Conservation (phyloP, 2,797 vertebrate genomes). For the Syngnathus acus region DNA sequence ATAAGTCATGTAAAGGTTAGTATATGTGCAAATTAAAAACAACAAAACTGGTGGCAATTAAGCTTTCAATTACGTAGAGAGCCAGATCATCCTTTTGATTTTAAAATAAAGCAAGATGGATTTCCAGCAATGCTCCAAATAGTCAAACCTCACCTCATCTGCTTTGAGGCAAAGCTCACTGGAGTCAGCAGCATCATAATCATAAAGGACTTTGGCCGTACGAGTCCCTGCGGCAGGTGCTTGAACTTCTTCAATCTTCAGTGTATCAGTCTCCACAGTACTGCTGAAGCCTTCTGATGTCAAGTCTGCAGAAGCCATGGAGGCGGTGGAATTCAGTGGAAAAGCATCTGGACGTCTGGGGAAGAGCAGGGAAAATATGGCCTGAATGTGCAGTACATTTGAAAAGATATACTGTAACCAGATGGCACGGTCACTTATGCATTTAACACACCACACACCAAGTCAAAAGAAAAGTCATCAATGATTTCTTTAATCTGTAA, state of each 20-base stretch:
- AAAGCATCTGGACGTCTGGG: constrained; percentile 81
- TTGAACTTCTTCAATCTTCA: constrained; percentile 81
- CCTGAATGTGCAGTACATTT: background rate
- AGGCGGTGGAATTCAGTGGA: constrained; percentile 68
- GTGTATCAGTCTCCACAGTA: constrained; percentile 62
- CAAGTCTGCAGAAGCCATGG: constrained; percentile 51
- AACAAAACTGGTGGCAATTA: no score
- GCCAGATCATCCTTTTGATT: background rate
- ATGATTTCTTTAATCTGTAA: no score
- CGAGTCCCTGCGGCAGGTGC: constrained; percentile 83
- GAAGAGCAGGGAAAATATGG: background rate
- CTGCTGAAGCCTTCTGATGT: constrained; percentile 57
- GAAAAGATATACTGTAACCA: background rate
- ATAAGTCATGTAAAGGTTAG: no score
- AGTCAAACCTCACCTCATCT: constrained; percentile 78
- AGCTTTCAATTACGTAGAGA: no score
- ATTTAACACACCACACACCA: background rate
- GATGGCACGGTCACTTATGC: background rate
- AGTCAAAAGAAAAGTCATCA: background rate
- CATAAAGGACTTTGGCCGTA: constrained; percentile 86
- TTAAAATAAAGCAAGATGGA: background rate
- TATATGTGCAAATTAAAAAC: no score
- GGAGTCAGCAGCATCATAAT: constrained; percentile 88
- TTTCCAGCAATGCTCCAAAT: background rate
- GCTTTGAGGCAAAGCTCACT: constrained; percentile 85